A percentile compares a stretch with the other conserved stretches of the same genome.
These are phyloP conservation scores for Heliconius eleuchia DNA, from an alignment of 1,140 invertebrate species.

Conservation along the genomic window DNA sequence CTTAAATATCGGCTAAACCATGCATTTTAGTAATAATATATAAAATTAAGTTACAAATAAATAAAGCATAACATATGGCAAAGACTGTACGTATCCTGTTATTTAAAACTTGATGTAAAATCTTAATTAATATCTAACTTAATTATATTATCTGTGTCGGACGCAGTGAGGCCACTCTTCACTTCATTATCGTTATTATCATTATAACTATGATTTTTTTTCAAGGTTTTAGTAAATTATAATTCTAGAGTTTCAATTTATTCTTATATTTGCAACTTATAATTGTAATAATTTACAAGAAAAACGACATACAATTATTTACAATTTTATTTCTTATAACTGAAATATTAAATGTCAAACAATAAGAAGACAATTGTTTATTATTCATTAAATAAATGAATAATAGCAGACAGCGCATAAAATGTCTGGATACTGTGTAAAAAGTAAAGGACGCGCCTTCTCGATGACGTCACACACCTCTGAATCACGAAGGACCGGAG, in stretches of 20 bases:
- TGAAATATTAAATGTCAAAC: not conserved
- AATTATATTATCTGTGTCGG: constrained; percentile 60
- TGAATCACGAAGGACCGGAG: constrained; percentile 58
- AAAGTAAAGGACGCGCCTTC: constrained; percentile 60
- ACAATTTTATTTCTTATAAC: not conserved
- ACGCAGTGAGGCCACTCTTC: constrained; percentile 67
- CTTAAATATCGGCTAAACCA: too few species aligned
- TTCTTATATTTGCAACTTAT: not conserved
- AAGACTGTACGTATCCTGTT: not conserved
- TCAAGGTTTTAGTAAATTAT: constrained; percentile 64
- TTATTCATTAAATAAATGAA: constrained; percentile 12
- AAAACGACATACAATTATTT: too few species aligned
- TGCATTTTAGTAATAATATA: too few species aligned
- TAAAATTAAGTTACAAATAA: not conserved
- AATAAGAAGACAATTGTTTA: not conserved
- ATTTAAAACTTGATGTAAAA: constrained; percentile 30
- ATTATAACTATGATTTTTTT: constrained; percentile 53
- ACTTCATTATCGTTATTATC: constrained; percentile 67
- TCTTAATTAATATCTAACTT: constrained; percentile 16
- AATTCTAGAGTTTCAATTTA: constrained; percentile 28
- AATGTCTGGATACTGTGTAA: constrained; percentile 42
- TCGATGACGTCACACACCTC: constrained; percentile 62
- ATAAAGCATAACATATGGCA: not conserved
- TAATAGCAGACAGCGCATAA: constrained; percentile 16
- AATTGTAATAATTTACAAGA: not conserved